These are phyloP conservation scores for Scotopteryx bipunctaria DNA, from an alignment of 2,888 invertebrate species.

Conservation along the genomic window DNA sequence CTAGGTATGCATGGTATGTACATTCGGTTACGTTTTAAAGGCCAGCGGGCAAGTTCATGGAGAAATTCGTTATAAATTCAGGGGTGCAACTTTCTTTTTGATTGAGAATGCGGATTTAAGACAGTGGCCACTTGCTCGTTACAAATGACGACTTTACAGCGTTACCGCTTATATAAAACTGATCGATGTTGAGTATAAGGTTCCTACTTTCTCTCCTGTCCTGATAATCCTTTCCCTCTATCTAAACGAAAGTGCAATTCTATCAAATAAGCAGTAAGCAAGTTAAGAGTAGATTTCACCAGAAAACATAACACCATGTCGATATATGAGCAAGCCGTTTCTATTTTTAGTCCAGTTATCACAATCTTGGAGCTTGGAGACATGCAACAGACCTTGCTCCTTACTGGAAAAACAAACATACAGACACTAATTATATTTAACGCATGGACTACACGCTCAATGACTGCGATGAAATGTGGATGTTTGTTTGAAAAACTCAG, in stretches of 20 bases:
- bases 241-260: too few species aligned
- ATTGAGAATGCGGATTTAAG: conserved; percentile 26
- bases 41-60: conserved; percentile 22
- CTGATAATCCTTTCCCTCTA: too few species aligned
- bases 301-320: conserved; percentile 18
- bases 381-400: conserved; percentile 57
- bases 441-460: conserved; percentile 33
- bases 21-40: conserved; percentile 17
- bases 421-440: conserved; percentile 56
- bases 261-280: too few species aligned
- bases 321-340: conserved; percentile 17
- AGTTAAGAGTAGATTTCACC: neutral
- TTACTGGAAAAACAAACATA: conserved; percentile 59
- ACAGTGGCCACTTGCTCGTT: neutral
- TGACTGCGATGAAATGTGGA: conserved; percentile 29
- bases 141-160: neutral
- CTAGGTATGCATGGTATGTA: too few species aligned
- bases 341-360: conserved; percentile 38
- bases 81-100: conserved; percentile 29
- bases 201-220: too few species aligned
- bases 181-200: too few species aligned
- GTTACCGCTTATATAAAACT: neutral
- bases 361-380: conserved; percentile 45
- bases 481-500: conserved; percentile 32
- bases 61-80: conserved; percentile 24